These are phyloP conservation scores for Xanthia icteritia DNA, from an alignment of 2,888 invertebrate species.

Conservation along the genomic window DNA sequence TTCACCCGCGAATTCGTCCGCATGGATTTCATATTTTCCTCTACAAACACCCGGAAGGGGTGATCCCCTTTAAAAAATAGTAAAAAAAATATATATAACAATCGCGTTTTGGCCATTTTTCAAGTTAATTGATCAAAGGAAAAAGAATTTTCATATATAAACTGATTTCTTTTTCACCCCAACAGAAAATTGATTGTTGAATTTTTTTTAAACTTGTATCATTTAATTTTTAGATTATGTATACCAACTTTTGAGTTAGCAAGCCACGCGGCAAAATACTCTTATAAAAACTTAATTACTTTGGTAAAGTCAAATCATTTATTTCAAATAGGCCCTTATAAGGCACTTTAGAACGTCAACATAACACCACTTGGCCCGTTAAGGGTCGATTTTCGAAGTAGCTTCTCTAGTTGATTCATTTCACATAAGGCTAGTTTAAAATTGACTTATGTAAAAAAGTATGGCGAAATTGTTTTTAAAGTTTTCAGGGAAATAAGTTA, in stretches of 20 bases:
- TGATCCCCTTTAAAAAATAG: too few species aligned
- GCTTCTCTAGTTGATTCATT: too few species aligned
- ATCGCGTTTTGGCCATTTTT: neutral
- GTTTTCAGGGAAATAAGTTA: neutral
- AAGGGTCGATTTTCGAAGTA: neutral
- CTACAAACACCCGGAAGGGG: neutral
- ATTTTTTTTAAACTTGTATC: neutral
- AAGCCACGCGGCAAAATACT: too few species aligned
- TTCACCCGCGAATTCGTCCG: neutral
- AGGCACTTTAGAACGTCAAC: too few species aligned
- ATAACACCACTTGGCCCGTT: too few species aligned
- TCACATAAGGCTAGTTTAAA: too few species aligned
- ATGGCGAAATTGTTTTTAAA: neutral
- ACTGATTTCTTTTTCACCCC: neutral
- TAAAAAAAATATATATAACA: neutral
- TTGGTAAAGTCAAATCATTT: too few species aligned
- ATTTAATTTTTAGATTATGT: neutral
- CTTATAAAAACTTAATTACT: too few species aligned
- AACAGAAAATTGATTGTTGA: neutral
- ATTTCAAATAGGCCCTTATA: too few species aligned
- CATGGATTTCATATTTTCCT: neutral
- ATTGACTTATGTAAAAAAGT: neutral
- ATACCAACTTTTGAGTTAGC: neutral
- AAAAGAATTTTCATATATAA: neutral
- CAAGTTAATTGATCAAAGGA: neutral